These are phyloP conservation scores for Cyrtodaria siliqua DNA, from an alignment of 2,888 invertebrate species.

Conservation along the genomic window DNA sequence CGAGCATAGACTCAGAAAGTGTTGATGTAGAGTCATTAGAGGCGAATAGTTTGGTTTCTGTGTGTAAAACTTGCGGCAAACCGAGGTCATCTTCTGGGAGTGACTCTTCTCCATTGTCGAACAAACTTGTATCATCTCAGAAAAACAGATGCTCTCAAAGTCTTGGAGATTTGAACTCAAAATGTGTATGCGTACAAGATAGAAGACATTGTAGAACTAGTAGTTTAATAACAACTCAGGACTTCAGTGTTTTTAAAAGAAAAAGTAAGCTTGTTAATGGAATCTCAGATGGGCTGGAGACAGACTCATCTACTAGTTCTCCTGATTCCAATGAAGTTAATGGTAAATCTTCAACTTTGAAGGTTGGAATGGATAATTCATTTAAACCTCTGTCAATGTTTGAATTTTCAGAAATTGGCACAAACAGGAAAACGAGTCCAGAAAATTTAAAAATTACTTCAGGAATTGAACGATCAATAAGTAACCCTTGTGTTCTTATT, in stretches of 20 bases:
- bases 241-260: not conserved
- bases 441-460: not conserved
- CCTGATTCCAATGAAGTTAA: no score
- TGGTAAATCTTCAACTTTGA: no score
- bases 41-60: constrained; percentile 14
- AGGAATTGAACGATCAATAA: no score
- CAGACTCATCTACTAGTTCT: no score
- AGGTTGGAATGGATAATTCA: not conserved
- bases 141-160: constrained; percentile 14
- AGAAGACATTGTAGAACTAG: constrained; percentile 5
- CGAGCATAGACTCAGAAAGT: constrained; percentile 29
- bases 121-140: no score
- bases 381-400: constrained; percentile 26
- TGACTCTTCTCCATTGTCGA: constrained; percentile 21
- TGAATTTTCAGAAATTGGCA: constrained; percentile 26
- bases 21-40: not conserved
- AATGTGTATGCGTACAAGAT: constrained; percentile 12
- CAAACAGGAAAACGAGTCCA: not conserved
- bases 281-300: no score
- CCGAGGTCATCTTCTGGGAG: constrained; percentile 25
- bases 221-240: constrained; percentile 5
- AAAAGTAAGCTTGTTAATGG: no score
- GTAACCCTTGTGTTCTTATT: not conserved
- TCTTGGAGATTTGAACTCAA: constrained; percentile 39
- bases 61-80: constrained; percentile 40